A percentile compares a stretch with the other conserved stretches of the same genome.
phyloP scores from a whole-genome alignment of 2,888 invertebrate species.

The Drosophila heteroneura region DNA sequence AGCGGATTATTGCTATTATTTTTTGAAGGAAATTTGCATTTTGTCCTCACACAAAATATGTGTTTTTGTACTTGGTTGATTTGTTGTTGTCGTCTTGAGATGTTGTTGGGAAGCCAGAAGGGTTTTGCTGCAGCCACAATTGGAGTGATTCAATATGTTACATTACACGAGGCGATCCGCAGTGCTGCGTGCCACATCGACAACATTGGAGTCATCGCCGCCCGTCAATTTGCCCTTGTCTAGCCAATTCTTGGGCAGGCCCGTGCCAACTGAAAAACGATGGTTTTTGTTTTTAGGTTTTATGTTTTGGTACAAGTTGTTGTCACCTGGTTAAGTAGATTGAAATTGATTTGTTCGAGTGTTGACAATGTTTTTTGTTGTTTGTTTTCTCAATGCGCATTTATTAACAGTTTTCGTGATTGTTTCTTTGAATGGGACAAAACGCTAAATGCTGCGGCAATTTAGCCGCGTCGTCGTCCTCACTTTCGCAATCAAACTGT shows the following conservation, averaged over 20 bases:
- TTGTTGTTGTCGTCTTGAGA: constrained; percentile 1
- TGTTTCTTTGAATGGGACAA: constrained; percentile 50
- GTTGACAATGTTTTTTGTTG: constrained; percentile 23
- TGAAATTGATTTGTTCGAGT: constrained; percentile 11
- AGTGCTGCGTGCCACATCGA: constrained; percentile 72
- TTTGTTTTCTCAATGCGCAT: constrained; percentile 71
- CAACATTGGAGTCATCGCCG: constrained; percentile 61
- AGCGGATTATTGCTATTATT: constrained; percentile 9
- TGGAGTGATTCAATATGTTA: background rate
- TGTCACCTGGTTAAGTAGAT: constrained; percentile 1
- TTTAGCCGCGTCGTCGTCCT: constrained; percentile 36
- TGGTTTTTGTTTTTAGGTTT: constrained; percentile 35
- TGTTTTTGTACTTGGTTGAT: constrained; percentile 53
- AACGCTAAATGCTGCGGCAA: constrained; percentile 66
- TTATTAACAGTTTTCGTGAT: constrained; percentile 63
- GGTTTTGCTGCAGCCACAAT: constrained; percentile 1
- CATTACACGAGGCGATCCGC: constrained; percentile 71
- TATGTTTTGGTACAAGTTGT: constrained; percentile 10
- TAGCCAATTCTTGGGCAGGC: constrained; percentile 70
- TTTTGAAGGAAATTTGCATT: constrained; percentile 10
- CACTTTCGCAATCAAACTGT: constrained; percentile 27
- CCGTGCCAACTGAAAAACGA: constrained; percentile 75
- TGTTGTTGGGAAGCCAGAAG: constrained; percentile 8
- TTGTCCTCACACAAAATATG: constrained; percentile 6
- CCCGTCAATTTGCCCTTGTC: constrained; percentile 59